Evolutionary conservation across 1,140 invertebrate species (phyloP).

Genomic region (Grapholita molesta): DNA sequence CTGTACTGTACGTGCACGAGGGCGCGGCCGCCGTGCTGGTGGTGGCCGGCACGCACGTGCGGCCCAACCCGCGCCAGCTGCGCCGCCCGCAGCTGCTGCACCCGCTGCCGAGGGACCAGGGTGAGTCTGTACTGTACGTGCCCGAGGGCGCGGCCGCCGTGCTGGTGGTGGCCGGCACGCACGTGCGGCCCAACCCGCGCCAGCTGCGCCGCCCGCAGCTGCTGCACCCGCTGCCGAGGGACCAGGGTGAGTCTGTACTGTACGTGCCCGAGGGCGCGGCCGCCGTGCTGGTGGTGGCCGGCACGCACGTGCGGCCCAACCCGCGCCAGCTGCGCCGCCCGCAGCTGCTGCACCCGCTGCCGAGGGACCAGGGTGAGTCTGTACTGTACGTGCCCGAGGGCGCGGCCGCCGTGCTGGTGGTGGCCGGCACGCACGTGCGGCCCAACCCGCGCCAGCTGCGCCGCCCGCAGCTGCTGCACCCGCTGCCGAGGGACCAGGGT

Average conservation of each 20-base stretch:
- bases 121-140: neutral
- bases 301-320: conserved; percentile 5
- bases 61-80: conserved; percentile 21
- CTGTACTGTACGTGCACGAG: neutral
- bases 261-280: neutral
- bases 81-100: conserved; percentile 20
- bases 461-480: too few relatives aligned
- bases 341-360: neutral
- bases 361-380: neutral
- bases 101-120: neutral
- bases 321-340: conserved; percentile 20
- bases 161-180: too few relatives aligned
- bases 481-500: conserved; percentile 6
- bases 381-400: too few relatives aligned
- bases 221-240: neutral
- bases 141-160: too few relatives aligned
- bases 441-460: too few relatives aligned
- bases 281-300: neutral
- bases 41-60: conserved; percentile 33
- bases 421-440: too few relatives aligned
- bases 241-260: neutral
- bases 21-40: conserved; percentile 29
- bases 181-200: too few relatives aligned
- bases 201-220: too few relatives aligned
- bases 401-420: too few relatives aligned